Percentiles rank a stretch among this genome's conserved stretches.
These are phyloP conservation scores for Caenorhabditis sp. DNA, from an alignment of 2,888 invertebrate species.

Conservation along the genomic window DNA sequence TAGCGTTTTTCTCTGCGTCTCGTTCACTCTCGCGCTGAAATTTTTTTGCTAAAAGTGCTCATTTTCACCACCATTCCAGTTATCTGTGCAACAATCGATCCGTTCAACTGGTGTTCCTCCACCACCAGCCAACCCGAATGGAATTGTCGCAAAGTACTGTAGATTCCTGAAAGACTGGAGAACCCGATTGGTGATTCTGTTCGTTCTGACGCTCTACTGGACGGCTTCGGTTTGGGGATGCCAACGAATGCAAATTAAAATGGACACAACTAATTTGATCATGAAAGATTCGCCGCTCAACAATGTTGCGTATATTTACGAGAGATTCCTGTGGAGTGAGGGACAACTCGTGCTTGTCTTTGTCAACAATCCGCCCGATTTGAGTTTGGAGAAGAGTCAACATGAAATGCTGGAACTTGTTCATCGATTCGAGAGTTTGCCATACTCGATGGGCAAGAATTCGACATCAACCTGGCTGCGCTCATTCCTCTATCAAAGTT, in stretches of 20 bases:
- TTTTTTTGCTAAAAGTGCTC: too few species aligned
- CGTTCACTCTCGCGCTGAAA: too few species aligned
- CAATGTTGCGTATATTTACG: constrained; percentile 54
- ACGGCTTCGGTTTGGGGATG: constrained; percentile 49
- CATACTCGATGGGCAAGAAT: constrained; percentile 61
- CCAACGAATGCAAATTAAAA: constrained; percentile 50
- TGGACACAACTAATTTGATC: constrained; percentile 61
- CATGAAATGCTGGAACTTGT: constrained; percentile 49
- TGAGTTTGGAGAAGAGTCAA: constrained; percentile 35
- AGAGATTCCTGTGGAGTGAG: constrained; percentile 56
- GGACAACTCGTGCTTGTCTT: constrained; percentile 59
- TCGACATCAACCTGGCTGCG: constrained; percentile 63
- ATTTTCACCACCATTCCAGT: too few species aligned
- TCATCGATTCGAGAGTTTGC: constrained; percentile 56
- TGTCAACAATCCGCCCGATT: constrained; percentile 58
- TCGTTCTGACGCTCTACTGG: constrained; percentile 52
- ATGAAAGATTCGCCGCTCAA: constrained; percentile 54
- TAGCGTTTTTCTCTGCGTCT: too few species aligned
- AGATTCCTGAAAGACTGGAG: constrained; percentile 42
- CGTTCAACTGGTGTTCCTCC: constrained; percentile 20
- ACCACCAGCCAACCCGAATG: constrained; percentile 46
- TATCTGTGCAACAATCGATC: constrained; percentile 28
- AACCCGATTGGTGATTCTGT: constrained; percentile 37
- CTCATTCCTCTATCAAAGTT: constrained; percentile 49
- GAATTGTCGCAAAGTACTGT: constrained; percentile 54